Evolutionary conservation across 2,888 invertebrate species (phyloP).

Genomic region (Pandemis heparana): DNA sequence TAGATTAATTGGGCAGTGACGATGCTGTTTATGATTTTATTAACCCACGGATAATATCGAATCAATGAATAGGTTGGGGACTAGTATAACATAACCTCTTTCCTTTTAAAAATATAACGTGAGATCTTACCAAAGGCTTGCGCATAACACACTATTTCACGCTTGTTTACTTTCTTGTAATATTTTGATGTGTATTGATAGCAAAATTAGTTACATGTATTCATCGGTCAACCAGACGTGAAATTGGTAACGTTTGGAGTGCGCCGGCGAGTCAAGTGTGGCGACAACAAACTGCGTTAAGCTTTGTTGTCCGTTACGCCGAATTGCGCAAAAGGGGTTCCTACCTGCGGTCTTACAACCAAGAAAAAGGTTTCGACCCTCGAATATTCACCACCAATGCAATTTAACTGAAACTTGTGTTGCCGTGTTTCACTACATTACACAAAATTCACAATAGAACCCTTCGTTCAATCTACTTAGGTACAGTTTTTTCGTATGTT

Average conservation of each 20-base stretch:
- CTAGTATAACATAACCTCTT: no score
- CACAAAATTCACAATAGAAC: conserved; percentile 83
- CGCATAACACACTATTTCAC: conserved; percentile 66
- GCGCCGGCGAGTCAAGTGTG: conserved; percentile 73
- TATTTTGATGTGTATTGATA: conserved; percentile 69
- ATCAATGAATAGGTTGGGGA: background rate
- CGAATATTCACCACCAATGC: conserved; percentile 47
- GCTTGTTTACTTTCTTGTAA: conserved; percentile 60
- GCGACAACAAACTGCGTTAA: conserved; percentile 70
- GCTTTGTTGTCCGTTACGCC: conserved; percentile 70
- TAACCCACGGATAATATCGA: conserved; percentile 12
- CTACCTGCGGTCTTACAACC: conserved; percentile 71
- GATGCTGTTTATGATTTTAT: conserved; percentile 29
- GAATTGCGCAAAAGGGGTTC: conserved; percentile 85
- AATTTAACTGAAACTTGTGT: conserved; percentile 62
- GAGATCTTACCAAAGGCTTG: background rate
- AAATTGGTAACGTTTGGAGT: conserved; percentile 79
- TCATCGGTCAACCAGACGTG: conserved; percentile 75
- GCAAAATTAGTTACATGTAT: conserved; percentile 78
- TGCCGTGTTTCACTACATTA: conserved; percentile 80
- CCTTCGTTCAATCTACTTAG: conserved; percentile 77
- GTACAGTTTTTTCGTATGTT: conserved; percentile 73
- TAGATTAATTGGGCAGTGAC: conserved; percentile 25
- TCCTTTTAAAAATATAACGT: background rate
- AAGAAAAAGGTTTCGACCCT: conserved; percentile 51